phyloP scores from a whole-genome alignment of 2,113 vertebrate genomes.

The Bambusicola thoracicus region DNA sequence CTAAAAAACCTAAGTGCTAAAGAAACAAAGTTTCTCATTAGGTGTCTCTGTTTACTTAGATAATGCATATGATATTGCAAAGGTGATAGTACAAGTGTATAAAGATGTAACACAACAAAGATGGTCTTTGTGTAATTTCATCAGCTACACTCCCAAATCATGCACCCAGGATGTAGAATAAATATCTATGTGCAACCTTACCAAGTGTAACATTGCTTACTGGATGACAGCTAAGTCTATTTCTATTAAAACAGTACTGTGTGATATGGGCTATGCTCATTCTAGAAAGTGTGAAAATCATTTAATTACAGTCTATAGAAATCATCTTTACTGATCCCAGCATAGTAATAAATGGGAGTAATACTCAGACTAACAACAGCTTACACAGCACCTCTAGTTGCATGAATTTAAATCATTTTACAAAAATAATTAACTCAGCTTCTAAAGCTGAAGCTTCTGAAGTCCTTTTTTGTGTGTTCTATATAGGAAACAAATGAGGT shows the following conservation, averaged over 20 bases:
- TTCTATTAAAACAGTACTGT: background rate
- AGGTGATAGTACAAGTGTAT: background rate
- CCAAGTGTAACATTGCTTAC: background rate
- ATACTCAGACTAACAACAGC: background rate
- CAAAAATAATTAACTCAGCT: background rate
- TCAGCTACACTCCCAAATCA: background rate
- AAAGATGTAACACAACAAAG: background rate
- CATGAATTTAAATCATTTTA: constrained; percentile 13
- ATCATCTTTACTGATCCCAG: background rate
- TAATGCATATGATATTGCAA: background rate
- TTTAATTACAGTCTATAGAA: background rate
- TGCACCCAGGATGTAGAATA: background rate
- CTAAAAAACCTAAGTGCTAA: background rate
- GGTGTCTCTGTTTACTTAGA: background rate
- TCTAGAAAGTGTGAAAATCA: background rate
- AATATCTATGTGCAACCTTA: background rate
- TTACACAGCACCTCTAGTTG: background rate
- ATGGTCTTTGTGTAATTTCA: background rate
- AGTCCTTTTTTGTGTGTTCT: background rate
- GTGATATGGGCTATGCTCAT: background rate
- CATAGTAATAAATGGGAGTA: background rate
- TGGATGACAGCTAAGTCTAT: background rate
- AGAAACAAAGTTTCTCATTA: background rate
- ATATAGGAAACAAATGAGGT: background rate
- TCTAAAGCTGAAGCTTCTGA: too few species aligned